These are phyloP conservation scores for Drosophila carrolli DNA, from an alignment of 1,140 invertebrate species.

Conservation along the genomic window DNA sequence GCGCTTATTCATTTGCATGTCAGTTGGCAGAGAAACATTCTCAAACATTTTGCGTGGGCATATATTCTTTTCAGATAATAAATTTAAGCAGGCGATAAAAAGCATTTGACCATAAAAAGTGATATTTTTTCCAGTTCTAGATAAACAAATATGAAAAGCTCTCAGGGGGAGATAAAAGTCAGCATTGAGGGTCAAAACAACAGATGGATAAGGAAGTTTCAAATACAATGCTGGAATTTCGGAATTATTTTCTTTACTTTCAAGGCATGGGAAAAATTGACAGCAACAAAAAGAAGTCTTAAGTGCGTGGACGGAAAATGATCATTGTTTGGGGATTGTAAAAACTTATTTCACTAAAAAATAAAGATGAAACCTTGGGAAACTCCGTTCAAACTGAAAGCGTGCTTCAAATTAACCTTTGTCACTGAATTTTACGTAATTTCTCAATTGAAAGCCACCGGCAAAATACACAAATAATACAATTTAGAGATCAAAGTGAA, in stretches of 20 bases:
- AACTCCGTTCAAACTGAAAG: constrained; percentile 10
- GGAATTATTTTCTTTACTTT: constrained; percentile 10
- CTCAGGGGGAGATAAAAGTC: constrained; percentile 16
- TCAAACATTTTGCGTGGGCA: constrained; percentile 66
- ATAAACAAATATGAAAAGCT: constrained; percentile 66
- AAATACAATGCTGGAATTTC: constrained; percentile 24
- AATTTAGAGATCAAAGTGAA: constrained; percentile 51
- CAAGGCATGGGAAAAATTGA: constrained; percentile 60
- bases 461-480: constrained; percentile 18
- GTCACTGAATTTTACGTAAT: constrained; percentile 35
- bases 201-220: constrained; percentile 35
- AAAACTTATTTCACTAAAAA: background rate
- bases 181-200: constrained; percentile 21
- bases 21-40: constrained; percentile 49
- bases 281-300: constrained; percentile 29
- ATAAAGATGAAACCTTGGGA: constrained; percentile 24
- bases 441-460: constrained; percentile 45
- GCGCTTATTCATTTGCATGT: constrained; percentile 64
- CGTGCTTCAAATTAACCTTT: constrained; percentile 47
- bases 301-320: constrained; percentile 54
- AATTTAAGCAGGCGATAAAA: constrained; percentile 70
- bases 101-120: constrained; percentile 62
- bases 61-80: constrained; percentile 68
- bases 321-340: constrained; percentile 12
- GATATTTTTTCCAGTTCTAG: constrained; percentile 25